Base-by-base conservation (phyloP, 2,888 invertebrate genomes). In the Drosophila recens region DNA sequence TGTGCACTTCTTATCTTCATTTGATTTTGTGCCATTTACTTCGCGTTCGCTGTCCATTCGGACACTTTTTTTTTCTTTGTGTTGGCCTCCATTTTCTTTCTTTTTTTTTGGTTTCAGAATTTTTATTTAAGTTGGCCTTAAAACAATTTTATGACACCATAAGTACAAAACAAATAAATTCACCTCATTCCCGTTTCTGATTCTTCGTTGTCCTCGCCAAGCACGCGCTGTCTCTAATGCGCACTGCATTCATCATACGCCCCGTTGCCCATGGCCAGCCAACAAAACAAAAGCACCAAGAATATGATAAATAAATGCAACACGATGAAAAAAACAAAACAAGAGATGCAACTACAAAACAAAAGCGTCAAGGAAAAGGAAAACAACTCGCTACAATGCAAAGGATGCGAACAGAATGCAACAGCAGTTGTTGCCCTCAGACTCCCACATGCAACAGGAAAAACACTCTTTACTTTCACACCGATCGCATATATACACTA, bases 131-230 rank as follows among this genome's bases (percentile, higher is more conserved):
- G 77, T 84, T 87, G 77, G 80, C 87, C 83, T 76, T 81, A 85
- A 85, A 86, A 86, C 80, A 85, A 85, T 86, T 86, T 86, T 87
- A 87, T 87, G 85, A 85, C 80, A 85, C 80, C 83, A 80, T 83
- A 87, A 86, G 87, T 79, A 86, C 80, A 82, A 84, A 87, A 83
- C 83, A 86, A 85, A 86, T 86, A 86, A 86, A 86, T 87, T 87
- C 72, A 20, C 34, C 17, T n/a, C 46, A 27, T 42, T 9, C 36
- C 56, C 48, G 17, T 36, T 53, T 36, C 51, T 13, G 51, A 36
- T n/a, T 20, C 43, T 15, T 15, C 27, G 42, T 9, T 42, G 8
- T 42, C 8, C 49, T 49, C 40, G 17, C 4, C 8, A 23, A 10
- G 40, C 56, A 57, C 48, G 80, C 73, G 67, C 40, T 65, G 61